Base-by-base conservation (phyloP, 2,113 vertebrate genomes). In the Phainopepla nitens region DNA sequence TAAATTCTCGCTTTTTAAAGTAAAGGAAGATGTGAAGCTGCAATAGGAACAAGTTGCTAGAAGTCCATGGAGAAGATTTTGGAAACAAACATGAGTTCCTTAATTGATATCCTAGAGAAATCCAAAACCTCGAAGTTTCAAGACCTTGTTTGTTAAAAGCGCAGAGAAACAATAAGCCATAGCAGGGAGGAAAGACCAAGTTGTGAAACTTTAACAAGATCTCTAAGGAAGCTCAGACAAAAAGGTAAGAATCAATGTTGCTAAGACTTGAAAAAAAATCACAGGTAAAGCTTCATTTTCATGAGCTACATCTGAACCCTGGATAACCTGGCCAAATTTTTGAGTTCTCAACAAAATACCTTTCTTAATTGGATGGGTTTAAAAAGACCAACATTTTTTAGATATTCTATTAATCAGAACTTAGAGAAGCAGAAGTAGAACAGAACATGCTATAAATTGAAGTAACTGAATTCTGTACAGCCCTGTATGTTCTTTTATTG, bases 221-320 rank as follows among this genome's bases (percentile, higher is more conserved):
- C 89, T 97, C 92, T 27, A 93, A 77, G 95, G 95, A 97, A 97
- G 50, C 62, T 91, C 86, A 66, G 78, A 58, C 54, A 89, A 87
- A 76, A 95, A 91, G 78, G 41, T 83, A 95, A 90, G 61, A 94
- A 86, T 80, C 2, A 0, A n/a, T 53, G 28, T 33, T 77, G 24
- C 27, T 90, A 90, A 71, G 56, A 61, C 36, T 87, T 88, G 19
- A 72, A 82, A 89, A 83, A 61, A 25, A 2, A 72, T 35, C 42
- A 35, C 54, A 90, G 8, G 49, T 47, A 21, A 72, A 49, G 27
- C 51, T 91, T 75, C 31, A 44, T 54, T 86, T 95, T 66, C 33
- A 27, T 6, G 20, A 71, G 39, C 23, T 84, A 45, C 27, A 41
- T 33, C 7, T 65, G 89, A 87, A 57, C 50, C 33, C 23, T 64